Base-by-base conservation (phyloP, 1,140 invertebrate species). In the Trialeurodes vaporariorum region DNA sequence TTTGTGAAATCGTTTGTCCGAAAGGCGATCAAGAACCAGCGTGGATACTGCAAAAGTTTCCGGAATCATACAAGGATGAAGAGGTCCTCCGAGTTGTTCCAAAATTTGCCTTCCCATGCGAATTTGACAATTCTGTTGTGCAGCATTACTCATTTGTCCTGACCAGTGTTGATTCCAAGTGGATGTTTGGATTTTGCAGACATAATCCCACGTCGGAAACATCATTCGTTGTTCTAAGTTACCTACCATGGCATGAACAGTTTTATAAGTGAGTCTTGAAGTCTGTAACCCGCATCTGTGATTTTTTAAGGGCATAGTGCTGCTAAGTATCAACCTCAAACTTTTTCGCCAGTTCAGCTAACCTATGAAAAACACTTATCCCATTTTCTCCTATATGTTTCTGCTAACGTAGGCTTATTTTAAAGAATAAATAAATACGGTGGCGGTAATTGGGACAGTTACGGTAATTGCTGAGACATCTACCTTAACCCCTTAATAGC, bases 101-200 rank as follows among this genome's bases (percentile, higher is more conserved):
- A 60, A 87, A 91, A 81, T 93, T 93, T 82, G 86, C 89, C 72
- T 93, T 90, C 79, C 91, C 91, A 40, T 92, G 90, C 79, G 83
- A 86, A 77, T 83, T 90, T 76, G 85, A 87, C 77, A 89, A 87
- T 90, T 91, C 81, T 64, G 80, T 83, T 65, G 88, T 92, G 22
- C 87, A 92, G 74, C 88, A 92, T 75, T 94, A 92, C 78, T 96
- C 93, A 17, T 97, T 97, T 83, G 94, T 96, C 27, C 79, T 97
- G 71, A 97, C 95, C 23, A 93, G 90, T 73, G 83, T 90, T 72
- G 93, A 96, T 76, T 94, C 93, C 26, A 94, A 95, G 83, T 97
- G 92, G 86, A 94, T 91, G 49, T 97, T 94, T 84, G 94, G 94
- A 69, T 97, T 94, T 79, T 96, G 93, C 78, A 87, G 94, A 60